A percentile compares a stretch with the other conserved stretches of the same genome.
phyloP scores from a whole-genome alignment of 1,140 invertebrate species.

The Drosophila lacteicornis region DNA sequence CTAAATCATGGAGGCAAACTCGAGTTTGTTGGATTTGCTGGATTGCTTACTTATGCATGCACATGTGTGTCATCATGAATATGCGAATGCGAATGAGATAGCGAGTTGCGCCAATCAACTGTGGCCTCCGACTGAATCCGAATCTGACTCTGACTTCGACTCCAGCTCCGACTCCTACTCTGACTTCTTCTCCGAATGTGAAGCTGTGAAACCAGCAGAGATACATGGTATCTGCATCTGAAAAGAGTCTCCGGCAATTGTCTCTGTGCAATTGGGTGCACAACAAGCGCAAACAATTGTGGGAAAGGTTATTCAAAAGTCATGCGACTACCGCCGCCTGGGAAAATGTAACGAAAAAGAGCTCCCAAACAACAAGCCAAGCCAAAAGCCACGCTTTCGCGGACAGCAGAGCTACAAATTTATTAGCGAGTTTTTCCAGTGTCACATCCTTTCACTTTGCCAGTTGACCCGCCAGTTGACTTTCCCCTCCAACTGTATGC shows the following conservation, averaged over 20 bases:
- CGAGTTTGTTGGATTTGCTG: constrained; percentile 16
- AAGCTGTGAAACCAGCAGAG: constrained; percentile 25
- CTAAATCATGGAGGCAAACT: constrained; percentile 55
- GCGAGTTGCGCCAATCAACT: constrained; percentile 67
- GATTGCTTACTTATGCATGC: constrained; percentile 75
- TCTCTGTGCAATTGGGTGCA: constrained; percentile 71
- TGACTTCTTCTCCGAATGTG: background rate
- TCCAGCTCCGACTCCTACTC: background rate
- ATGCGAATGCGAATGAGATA: constrained; percentile 51
- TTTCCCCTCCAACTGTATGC: constrained; percentile 1
- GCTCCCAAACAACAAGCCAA: constrained; percentile 10
- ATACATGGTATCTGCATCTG: constrained; percentile 32
- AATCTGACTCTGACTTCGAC: background rate
- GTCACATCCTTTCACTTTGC: constrained; percentile 66
- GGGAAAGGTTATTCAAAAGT: constrained; percentile 79
- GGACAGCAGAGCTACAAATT: constrained; percentile 43
- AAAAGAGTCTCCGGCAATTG: constrained; percentile 57
- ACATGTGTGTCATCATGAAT: constrained; percentile 79
- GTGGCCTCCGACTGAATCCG: constrained; percentile 12
- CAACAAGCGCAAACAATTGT: constrained; percentile 73
- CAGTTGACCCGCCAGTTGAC: constrained; percentile 50
- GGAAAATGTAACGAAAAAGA: constrained; percentile 57
- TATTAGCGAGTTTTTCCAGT: constrained; percentile 28
- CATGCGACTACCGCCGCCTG: constrained; percentile 59
- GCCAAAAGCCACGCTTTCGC: constrained; percentile 47